Conservation (phyloP, 2,113 vertebrate genomes). For the Channa argus region DNA sequence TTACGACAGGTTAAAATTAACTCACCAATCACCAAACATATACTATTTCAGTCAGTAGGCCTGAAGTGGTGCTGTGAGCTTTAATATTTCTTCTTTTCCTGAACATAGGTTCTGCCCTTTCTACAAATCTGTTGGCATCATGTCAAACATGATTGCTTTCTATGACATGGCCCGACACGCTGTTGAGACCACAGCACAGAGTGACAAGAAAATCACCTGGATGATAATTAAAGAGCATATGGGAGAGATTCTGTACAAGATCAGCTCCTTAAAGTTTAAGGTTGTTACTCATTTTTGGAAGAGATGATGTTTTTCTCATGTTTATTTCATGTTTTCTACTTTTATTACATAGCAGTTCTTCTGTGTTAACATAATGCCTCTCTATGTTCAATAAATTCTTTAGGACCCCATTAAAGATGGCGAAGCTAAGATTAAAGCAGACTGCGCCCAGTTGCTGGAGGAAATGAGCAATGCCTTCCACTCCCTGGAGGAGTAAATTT, state of each 20-base stretch:
- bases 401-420: constrained; percentile 97
- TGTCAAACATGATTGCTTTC: constrained; percentile 96
- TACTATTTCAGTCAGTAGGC: neutral
- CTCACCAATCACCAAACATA: neutral
- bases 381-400: neutral
- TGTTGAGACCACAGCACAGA: constrained; percentile 96
- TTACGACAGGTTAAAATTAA: constrained; percentile 89
- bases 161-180: constrained; percentile 97
- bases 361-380: neutral
- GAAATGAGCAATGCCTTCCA: constrained; percentile 99
- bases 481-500: constrained; percentile 91
- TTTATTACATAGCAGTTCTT: neutral
- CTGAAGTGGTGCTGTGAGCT: neutral
- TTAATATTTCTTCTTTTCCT: neutral
- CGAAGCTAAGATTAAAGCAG: constrained; percentile 94
- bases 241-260: constrained; percentile 94
- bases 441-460: constrained; percentile 93
- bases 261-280: constrained; percentile 99
- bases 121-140: constrained; percentile 97
- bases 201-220: constrained; percentile 98
- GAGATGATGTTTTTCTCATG: neutral
- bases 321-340: neutral
- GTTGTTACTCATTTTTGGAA: constrained; percentile 38
- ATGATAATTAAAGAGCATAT: constrained; percentile 94
- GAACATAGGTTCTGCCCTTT: constrained; percentile 95